These are phyloP conservation scores for Hemicrepidius hirtus DNA, from an alignment of 2,888 invertebrate species.

Conservation along the genomic window DNA sequence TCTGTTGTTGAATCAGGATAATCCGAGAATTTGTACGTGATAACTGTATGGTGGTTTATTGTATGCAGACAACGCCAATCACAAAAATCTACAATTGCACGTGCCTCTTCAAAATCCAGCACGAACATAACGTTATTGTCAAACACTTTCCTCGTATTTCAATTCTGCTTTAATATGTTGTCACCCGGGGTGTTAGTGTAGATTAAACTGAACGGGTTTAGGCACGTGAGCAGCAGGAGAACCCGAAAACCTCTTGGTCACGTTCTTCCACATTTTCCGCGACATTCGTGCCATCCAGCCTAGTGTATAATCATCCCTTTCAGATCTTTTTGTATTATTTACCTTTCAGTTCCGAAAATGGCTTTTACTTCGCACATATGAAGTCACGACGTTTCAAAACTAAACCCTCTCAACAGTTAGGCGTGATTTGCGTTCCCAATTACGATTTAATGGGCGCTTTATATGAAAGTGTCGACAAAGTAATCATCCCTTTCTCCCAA, in stretches of 20 bases:
- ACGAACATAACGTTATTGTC: constrained; percentile 41
- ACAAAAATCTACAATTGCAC: neutral
- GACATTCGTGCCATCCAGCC: constrained; percentile 45
- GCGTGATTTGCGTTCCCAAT: constrained; percentile 35
- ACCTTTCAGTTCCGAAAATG: constrained; percentile 34
- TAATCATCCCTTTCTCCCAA: constrained; percentile 33
- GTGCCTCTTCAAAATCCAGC: constrained; percentile 17
- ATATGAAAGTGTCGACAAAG: constrained; percentile 33
- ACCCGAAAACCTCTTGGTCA: constrained; percentile 47
- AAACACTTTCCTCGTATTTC: constrained; percentile 47
- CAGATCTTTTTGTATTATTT: constrained; percentile 44
- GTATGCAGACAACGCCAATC: neutral
- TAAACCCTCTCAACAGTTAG: constrained; percentile 31
- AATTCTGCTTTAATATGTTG: constrained; percentile 47
- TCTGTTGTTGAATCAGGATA: too few species aligned
- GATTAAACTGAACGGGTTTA: constrained; percentile 48
- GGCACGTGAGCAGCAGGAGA: constrained; percentile 37
- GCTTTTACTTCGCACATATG: constrained; percentile 33
- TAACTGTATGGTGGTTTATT: too few species aligned
- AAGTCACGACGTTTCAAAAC: constrained; percentile 21
- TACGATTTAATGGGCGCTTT: constrained; percentile 29
- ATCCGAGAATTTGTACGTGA: too few species aligned
- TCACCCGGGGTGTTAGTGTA: constrained; percentile 47
- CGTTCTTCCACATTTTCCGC: constrained; percentile 48
- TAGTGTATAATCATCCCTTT: constrained; percentile 47